Conservation (phyloP, 2,797 vertebrate species). For the Channallabes apus region DNA sequence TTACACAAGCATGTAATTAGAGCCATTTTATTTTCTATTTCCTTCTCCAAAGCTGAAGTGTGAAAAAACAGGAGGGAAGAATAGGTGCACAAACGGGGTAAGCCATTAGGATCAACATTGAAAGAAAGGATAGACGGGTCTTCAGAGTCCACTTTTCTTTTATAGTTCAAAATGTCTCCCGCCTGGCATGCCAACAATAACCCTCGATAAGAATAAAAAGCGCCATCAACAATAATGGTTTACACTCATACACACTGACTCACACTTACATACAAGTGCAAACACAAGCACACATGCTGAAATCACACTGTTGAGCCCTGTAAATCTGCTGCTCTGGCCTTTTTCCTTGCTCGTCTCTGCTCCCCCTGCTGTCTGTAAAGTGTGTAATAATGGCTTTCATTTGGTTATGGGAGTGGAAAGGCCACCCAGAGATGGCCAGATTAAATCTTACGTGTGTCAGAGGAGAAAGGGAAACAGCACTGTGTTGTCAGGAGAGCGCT, state of each 20-base stretch:
- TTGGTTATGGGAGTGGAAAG: slow-evolving; percentile 74
- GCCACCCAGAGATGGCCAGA: slow-evolving; percentile 72
- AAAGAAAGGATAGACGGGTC: slow-evolving; percentile 50
- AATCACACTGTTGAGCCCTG: slow-evolving; percentile 47
- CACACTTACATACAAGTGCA: slow-evolving; percentile 38
- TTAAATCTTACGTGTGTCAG: slow-evolving; percentile 74
- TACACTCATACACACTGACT: slow-evolving; percentile 33
- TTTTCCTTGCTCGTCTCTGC: slow-evolving; percentile 35
- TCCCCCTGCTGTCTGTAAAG: slow-evolving; percentile 50
- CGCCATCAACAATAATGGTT: slow-evolving; percentile 58
- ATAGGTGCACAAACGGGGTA: slow-evolving; percentile 24
- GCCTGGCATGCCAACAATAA: slow-evolving; percentile 62
- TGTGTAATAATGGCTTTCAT: slow-evolving; percentile 77
- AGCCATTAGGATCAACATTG: slow-evolving; percentile 61
- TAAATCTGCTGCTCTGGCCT: slow-evolving; percentile 50
- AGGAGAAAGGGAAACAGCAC: slow-evolving; percentile 75
- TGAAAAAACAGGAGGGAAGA: neutral
- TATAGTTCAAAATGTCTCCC: slow-evolving; percentile 59
- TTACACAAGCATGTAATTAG: neutral
- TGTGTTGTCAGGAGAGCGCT: slow-evolving; percentile 70
- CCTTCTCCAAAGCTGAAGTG: neutral
- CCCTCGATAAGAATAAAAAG: slow-evolving; percentile 61
- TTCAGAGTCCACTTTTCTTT: slow-evolving; percentile 65
- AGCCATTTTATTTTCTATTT: slow-evolving; percentile 3
- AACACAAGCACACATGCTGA: slow-evolving; percentile 34